Percentiles rank a stretch among this genome's conserved stretches.
Evolutionary conservation across 2,113 vertebrate genomes (phyloP).

Genomic region (Zosterops borbonicus): DNA sequence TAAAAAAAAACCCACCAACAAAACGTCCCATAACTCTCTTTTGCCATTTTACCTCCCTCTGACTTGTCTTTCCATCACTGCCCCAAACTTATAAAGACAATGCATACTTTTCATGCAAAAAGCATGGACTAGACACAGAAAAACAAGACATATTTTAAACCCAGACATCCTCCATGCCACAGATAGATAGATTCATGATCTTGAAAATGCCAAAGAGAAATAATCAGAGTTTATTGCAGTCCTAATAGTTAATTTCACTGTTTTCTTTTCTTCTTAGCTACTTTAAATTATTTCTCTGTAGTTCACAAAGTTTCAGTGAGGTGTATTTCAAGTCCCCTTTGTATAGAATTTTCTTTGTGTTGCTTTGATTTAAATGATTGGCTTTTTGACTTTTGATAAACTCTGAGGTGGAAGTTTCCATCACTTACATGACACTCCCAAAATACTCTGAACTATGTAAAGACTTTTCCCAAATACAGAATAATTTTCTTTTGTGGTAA

Average conservation of each 20-base stretch:
- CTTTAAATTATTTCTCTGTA: not conserved
- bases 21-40: conserved; percentile 57
- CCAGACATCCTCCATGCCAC: not conserved
- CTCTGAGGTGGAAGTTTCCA: not conserved
- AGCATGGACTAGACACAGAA: not conserved
- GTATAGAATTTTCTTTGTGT: not conserved
- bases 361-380: not conserved
- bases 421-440: not conserved
- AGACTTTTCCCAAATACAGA: not conserved
- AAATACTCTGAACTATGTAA: not conserved
- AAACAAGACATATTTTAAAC: conserved; percentile 27
- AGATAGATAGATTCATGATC: not conserved
- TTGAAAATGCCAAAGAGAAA: not conserved
- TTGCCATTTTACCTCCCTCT: conserved; percentile 39
- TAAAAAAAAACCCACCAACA: not conserved
- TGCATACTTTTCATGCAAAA: conserved; percentile 25
- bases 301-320: not conserved
- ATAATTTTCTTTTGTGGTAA: not conserved
- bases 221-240: not conserved
- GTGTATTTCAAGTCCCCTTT: not conserved
- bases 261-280: not conserved
- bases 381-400: not conserved
- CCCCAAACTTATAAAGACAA: not conserved
- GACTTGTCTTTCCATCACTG: conserved; percentile 32
- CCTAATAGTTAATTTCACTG: not conserved